Percentiles rank a stretch among this genome's conserved stretches.
phyloP scores from a whole-genome alignment of 1,140 invertebrate species.

The Hirudo medicinalis region DNA sequence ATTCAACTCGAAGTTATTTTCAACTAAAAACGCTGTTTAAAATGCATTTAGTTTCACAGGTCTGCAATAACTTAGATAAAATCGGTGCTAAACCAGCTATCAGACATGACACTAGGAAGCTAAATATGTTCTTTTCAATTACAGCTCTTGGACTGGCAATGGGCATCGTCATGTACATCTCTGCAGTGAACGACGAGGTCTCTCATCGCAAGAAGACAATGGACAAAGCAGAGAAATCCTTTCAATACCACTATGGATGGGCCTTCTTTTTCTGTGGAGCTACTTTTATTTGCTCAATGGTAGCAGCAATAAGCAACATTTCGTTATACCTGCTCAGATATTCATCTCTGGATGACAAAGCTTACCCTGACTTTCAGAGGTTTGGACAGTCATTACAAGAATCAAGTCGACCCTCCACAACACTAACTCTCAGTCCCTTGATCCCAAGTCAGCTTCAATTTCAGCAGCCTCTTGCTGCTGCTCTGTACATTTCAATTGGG shows the following conservation, averaged over 20 bases:
- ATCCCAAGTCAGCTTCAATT: background rate
- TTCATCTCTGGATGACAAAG: conserved; percentile 22
- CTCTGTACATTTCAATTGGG: too few species aligned
- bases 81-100: too few species aligned
- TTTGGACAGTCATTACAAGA: background rate
- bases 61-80: too few species aligned
- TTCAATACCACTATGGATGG: conserved; percentile 33
- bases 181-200: conserved; percentile 35
- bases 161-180: conserved; percentile 34
- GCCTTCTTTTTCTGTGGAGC: conserved; percentile 32
- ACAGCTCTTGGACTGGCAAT: conserved; percentile 32
- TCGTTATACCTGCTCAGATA: conserved; percentile 30
- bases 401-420: background rate
- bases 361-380: background rate
- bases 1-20: too few species aligned
- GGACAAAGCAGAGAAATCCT: conserved; percentile 24
- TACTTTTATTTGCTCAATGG: conserved; percentile 29
- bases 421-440: background rate
- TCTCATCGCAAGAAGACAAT: conserved; percentile 26
- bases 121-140: conserved; percentile 14
- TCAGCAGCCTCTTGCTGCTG: background rate
- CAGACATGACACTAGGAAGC: too few species aligned
- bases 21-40: too few species aligned
- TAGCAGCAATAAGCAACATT: conserved; percentile 30
- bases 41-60: too few species aligned